Evolutionary conservation across 2,888 invertebrate genomes (phyloP).

Genomic region (Kuschelorhynchus macadamiae): DNA sequence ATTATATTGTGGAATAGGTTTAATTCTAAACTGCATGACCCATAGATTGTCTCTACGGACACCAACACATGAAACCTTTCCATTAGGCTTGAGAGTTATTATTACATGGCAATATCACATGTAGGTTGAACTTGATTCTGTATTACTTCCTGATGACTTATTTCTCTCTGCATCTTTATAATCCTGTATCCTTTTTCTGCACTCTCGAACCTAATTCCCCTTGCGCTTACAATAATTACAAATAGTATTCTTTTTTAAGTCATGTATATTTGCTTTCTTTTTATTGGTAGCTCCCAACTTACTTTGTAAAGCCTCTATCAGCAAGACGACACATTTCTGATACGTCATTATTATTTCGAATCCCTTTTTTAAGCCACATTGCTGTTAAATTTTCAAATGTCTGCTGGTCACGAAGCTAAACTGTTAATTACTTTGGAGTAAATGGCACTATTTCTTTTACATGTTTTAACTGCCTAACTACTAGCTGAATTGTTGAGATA

Average conservation of each 20-base stretch:
- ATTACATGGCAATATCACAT: conserved; percentile 37
- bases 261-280: conserved; percentile 23
- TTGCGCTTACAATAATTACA: conserved; percentile 48
- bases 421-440: conserved; percentile 45
- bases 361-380: conserved; percentile 47
- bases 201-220: conserved; percentile 51
- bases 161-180: background rate
- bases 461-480: conserved; percentile 43
- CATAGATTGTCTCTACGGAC: too few relatives aligned
- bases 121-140: conserved; percentile 19
- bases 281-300: conserved; percentile 11
- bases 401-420: conserved; percentile 37
- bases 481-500: conserved; percentile 29
- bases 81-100: conserved; percentile 20
- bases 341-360: conserved; percentile 37
- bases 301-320: conserved; percentile 31
- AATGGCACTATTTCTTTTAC: conserved; percentile 43
- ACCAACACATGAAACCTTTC: conserved; percentile 16
- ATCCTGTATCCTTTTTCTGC: conserved; percentile 40
- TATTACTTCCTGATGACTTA: background rate
- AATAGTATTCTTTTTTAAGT: conserved; percentile 40
- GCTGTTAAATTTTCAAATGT: conserved; percentile 47
- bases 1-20: too few relatives aligned
- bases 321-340: conserved; percentile 37
- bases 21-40: too few relatives aligned